Conservation (phyloP, 2,113 vertebrate species). For the Verasper variegatus region DNA sequence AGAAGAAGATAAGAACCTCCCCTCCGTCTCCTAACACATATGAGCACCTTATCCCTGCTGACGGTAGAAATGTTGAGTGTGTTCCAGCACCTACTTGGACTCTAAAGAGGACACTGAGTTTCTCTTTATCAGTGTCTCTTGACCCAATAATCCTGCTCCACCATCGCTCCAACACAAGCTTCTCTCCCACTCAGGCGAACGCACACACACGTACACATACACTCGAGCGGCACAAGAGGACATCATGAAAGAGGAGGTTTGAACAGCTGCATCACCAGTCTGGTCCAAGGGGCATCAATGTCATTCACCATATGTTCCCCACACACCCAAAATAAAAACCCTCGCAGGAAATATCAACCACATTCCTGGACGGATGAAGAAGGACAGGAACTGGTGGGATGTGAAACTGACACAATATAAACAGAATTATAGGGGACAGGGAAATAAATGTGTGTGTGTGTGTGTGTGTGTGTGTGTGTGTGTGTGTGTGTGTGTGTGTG, state of each 20-base stretch:
- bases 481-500: constrained; percentile 32
- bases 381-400: constrained; percentile 6
- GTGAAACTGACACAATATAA: not conserved
- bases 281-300: constrained; percentile 55
- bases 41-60: constrained; percentile 29
- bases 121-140: constrained; percentile 48
- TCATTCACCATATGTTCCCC: constrained; percentile 74
- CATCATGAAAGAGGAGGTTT: constrained; percentile 59
- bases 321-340: constrained; percentile 76
- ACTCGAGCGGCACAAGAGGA: constrained; percentile 26
- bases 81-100: constrained; percentile 42
- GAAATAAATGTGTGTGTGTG: not conserved
- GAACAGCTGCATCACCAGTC: constrained; percentile 73
- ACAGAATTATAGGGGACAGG: not conserved
- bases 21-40: constrained; percentile 9
- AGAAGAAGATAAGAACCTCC: constrained; percentile 39
- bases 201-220: not conserved
- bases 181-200: not conserved
- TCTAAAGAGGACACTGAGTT: constrained; percentile 5
- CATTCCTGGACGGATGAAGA: constrained; percentile 61
- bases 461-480: constrained; percentile 20
- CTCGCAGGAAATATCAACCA: constrained; percentile 38
- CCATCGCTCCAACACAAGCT: constrained; percentile 1
- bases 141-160: constrained; percentile 21
- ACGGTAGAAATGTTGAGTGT: constrained; percentile 52